A percentile compares a stretch with the other conserved stretches of the same genome.
Conservation (phyloP, 1,140 invertebrate species). For the Aphelinus atriplicis region DNA sequence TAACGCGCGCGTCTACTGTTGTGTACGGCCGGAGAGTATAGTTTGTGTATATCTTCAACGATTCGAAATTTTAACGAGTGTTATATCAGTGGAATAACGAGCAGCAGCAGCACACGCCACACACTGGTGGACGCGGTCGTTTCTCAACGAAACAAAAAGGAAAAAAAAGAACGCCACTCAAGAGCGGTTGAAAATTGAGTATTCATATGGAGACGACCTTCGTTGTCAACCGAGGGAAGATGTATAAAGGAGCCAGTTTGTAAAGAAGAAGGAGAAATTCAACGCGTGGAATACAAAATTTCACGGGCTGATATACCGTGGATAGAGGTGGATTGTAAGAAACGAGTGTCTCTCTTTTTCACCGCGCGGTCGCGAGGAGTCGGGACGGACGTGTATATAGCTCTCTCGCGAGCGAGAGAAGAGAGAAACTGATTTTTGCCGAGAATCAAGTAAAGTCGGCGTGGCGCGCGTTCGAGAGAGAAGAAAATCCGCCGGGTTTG, state of each 20-base stretch:
- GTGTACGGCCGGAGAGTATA: too few species aligned
- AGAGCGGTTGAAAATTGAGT: not conserved
- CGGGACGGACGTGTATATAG: too few species aligned
- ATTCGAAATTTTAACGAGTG: too few species aligned
- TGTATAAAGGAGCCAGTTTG: not conserved
- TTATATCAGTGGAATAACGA: too few species aligned
- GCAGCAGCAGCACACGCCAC: too few species aligned
- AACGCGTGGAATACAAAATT: constrained; percentile 16
- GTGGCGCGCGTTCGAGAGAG: not conserved
- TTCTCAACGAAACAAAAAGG: too few species aligned
- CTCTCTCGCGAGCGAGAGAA: not conserved
- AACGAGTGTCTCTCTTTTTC: too few species aligned
- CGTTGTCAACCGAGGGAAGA: not conserved
- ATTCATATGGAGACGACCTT: not conserved
- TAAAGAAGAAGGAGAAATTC: constrained; percentile 5
- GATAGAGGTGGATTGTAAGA: not conserved
- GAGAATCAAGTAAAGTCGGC: constrained; percentile 22
- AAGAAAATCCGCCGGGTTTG: not conserved
- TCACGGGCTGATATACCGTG: not conserved
- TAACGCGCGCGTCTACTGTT: constrained; percentile 6
- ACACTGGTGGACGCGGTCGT: too few species aligned
- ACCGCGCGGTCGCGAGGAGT: too few species aligned
- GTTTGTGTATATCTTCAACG: too few species aligned
- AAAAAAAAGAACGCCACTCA: too few species aligned
- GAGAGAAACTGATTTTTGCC: constrained; percentile 19